Evolutionary conservation across 1,140 invertebrate genomes (phyloP).

Genomic region (Drosophila novamexicana): DNA sequence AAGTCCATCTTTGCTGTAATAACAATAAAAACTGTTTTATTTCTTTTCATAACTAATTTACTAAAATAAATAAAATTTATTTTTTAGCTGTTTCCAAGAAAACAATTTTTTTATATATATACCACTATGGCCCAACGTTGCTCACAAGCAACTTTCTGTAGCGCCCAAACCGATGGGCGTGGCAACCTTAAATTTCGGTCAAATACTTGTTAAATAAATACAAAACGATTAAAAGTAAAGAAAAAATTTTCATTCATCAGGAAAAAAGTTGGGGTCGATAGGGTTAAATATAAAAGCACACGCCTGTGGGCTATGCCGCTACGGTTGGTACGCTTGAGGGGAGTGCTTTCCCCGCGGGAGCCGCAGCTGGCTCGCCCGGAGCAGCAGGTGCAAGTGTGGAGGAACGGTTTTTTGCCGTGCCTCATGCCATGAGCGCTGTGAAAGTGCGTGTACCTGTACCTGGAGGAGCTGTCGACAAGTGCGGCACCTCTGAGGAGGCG

Average conservation of each 20-base stretch:
- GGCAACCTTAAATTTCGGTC: slow-evolving; percentile 19
- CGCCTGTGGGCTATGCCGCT: too few relatives aligned
- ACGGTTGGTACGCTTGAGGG: too few relatives aligned
- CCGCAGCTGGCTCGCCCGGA: too few relatives aligned
- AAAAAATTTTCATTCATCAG: not conserved
- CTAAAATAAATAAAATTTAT: slow-evolving; percentile 29
- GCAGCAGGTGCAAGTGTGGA: too few relatives aligned
- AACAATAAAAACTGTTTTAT: slow-evolving; percentile 32
- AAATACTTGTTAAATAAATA: slow-evolving; percentile 18
- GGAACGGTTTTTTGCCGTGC: too few relatives aligned
- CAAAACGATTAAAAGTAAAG: slow-evolving; percentile 11
- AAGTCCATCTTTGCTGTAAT: slow-evolving; percentile 19
- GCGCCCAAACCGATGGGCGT: slow-evolving; percentile 31
- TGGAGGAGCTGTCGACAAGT: too few relatives aligned
- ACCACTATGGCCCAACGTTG: slow-evolving; percentile 36
- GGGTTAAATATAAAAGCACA: too few relatives aligned
- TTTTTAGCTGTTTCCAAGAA: not conserved
- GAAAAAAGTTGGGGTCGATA: too few relatives aligned
- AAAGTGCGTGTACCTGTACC: too few relatives aligned
- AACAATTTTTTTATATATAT: slow-evolving; percentile 18
- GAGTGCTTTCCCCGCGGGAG: too few relatives aligned
- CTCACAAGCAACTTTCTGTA: slow-evolving; percentile 46
- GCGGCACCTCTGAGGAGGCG: too few relatives aligned
- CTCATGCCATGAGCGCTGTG: too few relatives aligned
- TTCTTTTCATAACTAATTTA: slow-evolving; percentile 24